Conservation (phyloP, 2,113 vertebrate species). For the Setophaga petechia region DNA sequence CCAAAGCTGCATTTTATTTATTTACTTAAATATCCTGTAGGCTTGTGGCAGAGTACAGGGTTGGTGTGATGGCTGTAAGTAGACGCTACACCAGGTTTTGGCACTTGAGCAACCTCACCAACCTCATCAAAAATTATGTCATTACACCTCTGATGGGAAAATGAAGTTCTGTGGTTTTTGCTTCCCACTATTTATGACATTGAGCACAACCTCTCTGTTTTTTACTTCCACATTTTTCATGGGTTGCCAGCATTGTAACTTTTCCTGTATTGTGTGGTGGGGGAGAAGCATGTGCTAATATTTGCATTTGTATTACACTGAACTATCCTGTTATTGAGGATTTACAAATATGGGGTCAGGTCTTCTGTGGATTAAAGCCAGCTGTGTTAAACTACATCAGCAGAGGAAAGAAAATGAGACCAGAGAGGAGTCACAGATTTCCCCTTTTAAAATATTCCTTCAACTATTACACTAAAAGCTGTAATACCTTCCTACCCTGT, state of each 20-base stretch:
- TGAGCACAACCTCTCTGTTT: not conserved
- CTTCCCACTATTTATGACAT: not conserved
- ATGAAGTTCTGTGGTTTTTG: not conserved
- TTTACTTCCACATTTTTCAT: not conserved
- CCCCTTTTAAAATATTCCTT: not conserved
- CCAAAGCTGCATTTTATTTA: not conserved
- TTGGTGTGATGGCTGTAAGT: not conserved
- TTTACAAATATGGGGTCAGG: slow-evolving; percentile 3
- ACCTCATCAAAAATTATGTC: not conserved
- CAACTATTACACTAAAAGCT: not conserved
- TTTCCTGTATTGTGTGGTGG: not conserved
- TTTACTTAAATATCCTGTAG: not conserved
- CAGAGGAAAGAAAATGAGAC: not conserved
- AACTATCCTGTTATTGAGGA: not conserved
- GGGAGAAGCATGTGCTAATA: not conserved
- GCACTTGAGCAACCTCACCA: not conserved
- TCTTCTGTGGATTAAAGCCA: not conserved
- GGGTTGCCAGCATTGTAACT: not conserved
- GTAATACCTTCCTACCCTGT: not conserved
- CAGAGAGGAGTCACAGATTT: not conserved
- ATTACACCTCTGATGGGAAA: not conserved
- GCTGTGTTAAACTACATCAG: not conserved
- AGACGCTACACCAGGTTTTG: not conserved
- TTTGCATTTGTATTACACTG: not conserved
- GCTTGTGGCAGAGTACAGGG: not conserved